These are phyloP conservation scores for Perithous albicinctus DNA, from an alignment of 2,888 invertebrate species.

Conservation along the genomic window DNA sequence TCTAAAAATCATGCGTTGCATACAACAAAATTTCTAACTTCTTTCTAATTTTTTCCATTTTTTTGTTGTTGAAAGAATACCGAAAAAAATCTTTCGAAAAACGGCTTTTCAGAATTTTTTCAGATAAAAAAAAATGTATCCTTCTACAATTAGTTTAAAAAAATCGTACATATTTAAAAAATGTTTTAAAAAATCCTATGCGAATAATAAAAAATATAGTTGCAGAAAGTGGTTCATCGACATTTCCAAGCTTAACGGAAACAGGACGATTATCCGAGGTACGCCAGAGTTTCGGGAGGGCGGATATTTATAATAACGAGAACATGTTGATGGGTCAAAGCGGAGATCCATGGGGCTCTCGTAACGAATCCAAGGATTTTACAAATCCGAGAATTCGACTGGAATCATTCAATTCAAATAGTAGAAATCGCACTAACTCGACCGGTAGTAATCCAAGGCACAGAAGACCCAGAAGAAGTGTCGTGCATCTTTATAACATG, in stretches of 20 bases:
- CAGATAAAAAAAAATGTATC: too few relatives aligned
- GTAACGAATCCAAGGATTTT: slow-evolving; percentile 42
- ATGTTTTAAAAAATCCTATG: too few relatives aligned
- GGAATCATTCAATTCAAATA: background rate
- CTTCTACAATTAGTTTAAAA: too few relatives aligned
- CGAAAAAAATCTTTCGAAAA: too few relatives aligned
- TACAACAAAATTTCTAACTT: too few relatives aligned
- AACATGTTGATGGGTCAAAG: slow-evolving; percentile 73
- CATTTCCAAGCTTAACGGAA: slow-evolving; percentile 33
- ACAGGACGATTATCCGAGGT: slow-evolving; percentile 19
- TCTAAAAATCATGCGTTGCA: too few relatives aligned
- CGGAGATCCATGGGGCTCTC: slow-evolving; percentile 75
- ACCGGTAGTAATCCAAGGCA: slow-evolving; percentile 30
- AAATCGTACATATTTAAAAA: too few relatives aligned
- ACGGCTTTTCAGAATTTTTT: too few relatives aligned
- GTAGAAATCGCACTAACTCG: slow-evolving; percentile 10
- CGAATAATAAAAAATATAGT: slow-evolving; percentile 8
- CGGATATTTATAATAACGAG: slow-evolving; percentile 55
- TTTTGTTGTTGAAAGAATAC: too few relatives aligned
- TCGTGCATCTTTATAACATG: slow-evolving; percentile 94
- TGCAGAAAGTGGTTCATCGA: slow-evolving; percentile 41
- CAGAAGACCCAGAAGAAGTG: slow-evolving; percentile 89
- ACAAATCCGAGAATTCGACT: slow-evolving; percentile 23
- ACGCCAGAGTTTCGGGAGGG: slow-evolving; percentile 19
- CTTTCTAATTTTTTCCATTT: too few relatives aligned